These are phyloP conservation scores for Nanorana parkeri DNA, from an alignment of 2,113 vertebrate genomes.

Conservation along the genomic window DNA sequence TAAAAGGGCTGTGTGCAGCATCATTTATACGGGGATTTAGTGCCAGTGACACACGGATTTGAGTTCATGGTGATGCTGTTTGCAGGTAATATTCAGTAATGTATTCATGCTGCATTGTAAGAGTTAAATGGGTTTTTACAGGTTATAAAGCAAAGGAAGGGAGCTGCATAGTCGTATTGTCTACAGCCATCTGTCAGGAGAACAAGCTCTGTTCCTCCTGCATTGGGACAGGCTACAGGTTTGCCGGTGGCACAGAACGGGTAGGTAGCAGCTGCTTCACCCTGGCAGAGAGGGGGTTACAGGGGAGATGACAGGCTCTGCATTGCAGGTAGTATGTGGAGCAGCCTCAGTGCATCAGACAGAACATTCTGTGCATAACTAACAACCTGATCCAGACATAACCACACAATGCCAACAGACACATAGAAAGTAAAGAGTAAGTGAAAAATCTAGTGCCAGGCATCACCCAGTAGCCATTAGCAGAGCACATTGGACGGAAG, in stretches of 20 bases:
- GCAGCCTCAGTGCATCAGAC: slow-evolving; percentile 55
- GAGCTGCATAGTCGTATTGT: neutral
- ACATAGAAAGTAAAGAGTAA: slow-evolving; percentile 10
- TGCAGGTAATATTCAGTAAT: too few relatives aligned
- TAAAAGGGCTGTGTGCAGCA: too few relatives aligned
- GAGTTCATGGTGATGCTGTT: too few relatives aligned
- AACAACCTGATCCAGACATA: slow-evolving; percentile 52
- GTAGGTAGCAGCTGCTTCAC: slow-evolving; percentile 8
- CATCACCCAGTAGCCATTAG: slow-evolving; percentile 1
- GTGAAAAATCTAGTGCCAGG: slow-evolving; percentile 15
- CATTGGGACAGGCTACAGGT: neutral
- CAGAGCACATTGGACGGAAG: neutral
- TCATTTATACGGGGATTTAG: too few relatives aligned
- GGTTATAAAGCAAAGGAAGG: neutral
- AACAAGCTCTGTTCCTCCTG: neutral
- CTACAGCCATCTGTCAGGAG: neutral
- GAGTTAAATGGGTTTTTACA: neutral
- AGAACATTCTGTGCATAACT: slow-evolving; percentile 57
- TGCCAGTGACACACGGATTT: too few relatives aligned
- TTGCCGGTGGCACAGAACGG: slow-evolving; percentile 7
- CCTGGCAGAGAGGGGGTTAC: slow-evolving; percentile 44
- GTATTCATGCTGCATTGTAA: neutral
- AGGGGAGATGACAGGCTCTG: slow-evolving; percentile 50
- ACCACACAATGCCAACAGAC: slow-evolving; percentile 45
- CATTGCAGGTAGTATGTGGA: slow-evolving; percentile 56